Evolutionary conservation across 2,888 invertebrate genomes (phyloP).

Genomic region (Operophtera brumata): DNA sequence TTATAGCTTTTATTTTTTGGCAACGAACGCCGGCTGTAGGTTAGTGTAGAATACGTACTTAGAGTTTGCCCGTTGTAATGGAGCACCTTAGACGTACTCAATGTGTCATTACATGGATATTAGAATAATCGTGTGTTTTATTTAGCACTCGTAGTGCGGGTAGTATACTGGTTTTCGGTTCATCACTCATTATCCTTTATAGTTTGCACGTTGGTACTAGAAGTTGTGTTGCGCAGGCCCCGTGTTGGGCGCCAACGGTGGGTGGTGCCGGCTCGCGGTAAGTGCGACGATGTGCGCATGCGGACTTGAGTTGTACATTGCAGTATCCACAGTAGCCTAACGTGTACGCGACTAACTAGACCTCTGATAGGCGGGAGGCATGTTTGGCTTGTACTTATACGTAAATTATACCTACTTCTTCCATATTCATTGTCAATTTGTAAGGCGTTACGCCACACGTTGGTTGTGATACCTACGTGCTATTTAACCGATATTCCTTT

Average conservation of each 20-base stretch:
- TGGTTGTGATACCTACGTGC: constrained; percentile 80
- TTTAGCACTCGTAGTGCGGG: constrained; percentile 64
- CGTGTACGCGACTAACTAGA: constrained; percentile 30
- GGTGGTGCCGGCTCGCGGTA: constrained; percentile 31
- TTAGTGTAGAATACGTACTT: constrained; percentile 64
- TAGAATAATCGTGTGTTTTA: constrained; percentile 78
- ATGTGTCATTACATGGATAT: constrained; percentile 79
- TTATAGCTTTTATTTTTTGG: constrained; percentile 33
- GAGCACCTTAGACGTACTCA: constrained; percentile 71
- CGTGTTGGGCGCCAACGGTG: constrained; percentile 50
- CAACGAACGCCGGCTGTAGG: constrained; percentile 57
- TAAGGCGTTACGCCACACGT: constrained; percentile 73
- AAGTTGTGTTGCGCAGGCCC: constrained; percentile 50
- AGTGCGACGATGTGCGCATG: constrained; percentile 36
- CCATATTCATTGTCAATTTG: constrained; percentile 75
- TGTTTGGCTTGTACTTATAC: constrained; percentile 72
- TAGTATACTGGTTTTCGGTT: constrained; percentile 37
- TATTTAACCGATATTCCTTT: constrained; percentile 62
- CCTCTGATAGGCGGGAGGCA: constrained; percentile 42
- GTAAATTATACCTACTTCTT: constrained; percentile 59
- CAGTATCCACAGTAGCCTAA: constrained; percentile 20
- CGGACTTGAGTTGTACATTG: constrained; percentile 31
- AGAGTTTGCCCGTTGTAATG: constrained; percentile 73
- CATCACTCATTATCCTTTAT: constrained; percentile 37
- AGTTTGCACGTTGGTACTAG: constrained; percentile 51